Base-by-base conservation (phyloP, 1,140 invertebrate genomes). In the Solenopsis fugax region DNA sequence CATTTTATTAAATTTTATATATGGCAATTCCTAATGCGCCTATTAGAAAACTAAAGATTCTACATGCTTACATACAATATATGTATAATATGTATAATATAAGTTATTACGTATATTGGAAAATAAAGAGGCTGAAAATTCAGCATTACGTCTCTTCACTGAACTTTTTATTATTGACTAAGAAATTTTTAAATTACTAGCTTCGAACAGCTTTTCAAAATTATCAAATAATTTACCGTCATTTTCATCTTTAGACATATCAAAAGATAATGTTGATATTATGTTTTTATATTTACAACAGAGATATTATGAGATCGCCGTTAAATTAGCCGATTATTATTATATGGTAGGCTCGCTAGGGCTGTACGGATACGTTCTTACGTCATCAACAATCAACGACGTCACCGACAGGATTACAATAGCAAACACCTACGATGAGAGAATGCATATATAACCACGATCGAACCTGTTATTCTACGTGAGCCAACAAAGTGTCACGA, bases 401-500 rank as follows among this genome's bases (percentile, higher is more conserved):
- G 84, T 78, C 50, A 65, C 56, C 75, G 84, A 45, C 58, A 37
- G 45, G 62, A 64, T 85, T 52, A 54, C 84, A 64, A 64, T 52
- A 24, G 58, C 82, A 54, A 54, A 85, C 84, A 12, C 45, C 24
- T 29, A 37, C 10, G 48, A 76, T 48, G 62, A 65, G 41, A 29
- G 41, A 73, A 75, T 73, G 69, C 80, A 73, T 62, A 84, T 60
- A 84, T 60, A 60, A 50, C 29, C 52, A 18, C 54, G 69, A 75
- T 62, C 77, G 48, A 80, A 34, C 69, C 69, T 60, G 52, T 84
- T 62, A 84, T 84, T 84, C 45, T 84, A 50, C 69, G 69, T 60
- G 67, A 84, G 56, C 80, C 56, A 62, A 84, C 69, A 73, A 84
- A 84, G 80, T 75, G 80, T 85, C 72, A 78, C 71, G 75, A 85